Conservation (phyloP, 2,113 vertebrate species). For the Okapia johnstoni region DNA sequence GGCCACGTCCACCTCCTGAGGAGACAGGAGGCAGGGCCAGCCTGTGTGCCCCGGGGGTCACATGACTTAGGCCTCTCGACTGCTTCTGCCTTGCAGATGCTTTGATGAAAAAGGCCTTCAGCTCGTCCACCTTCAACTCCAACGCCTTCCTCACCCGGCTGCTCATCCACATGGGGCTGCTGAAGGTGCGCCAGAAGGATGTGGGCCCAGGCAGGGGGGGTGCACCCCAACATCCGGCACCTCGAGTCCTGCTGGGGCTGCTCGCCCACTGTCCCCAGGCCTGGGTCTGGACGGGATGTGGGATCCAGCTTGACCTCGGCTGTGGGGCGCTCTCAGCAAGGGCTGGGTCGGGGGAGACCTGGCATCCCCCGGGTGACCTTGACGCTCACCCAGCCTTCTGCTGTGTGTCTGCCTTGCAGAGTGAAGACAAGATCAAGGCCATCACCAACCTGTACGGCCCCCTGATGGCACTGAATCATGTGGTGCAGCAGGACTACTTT, state of each 20-base stretch:
- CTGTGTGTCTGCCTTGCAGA: conserved; percentile 77
- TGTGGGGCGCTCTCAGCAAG: rapidly evolving
- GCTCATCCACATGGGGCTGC: conserved; percentile 91
- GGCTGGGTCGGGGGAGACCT: not conserved
- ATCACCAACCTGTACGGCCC: conserved; percentile 90
- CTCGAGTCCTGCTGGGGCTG: not conserved
- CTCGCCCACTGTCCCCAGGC: not conserved
- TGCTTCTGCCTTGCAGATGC: conserved; percentile 79
- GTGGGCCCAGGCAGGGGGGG: rapidly evolving
- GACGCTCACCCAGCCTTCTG: not conserved
- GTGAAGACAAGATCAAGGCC: conserved; percentile 94
- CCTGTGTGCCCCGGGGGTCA: rapidly evolving
- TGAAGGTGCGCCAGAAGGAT: conserved; percentile 85
- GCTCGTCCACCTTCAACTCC: conserved; percentile 85
- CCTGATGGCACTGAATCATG: conserved; percentile 90
- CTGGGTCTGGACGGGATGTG: not conserved
- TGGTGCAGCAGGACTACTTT: conserved; percentile 96
- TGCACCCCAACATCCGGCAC: rapidly evolving
- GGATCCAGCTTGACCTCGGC: not conserved
- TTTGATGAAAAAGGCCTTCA: conserved; percentile 91
- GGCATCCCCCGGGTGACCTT: not conserved
- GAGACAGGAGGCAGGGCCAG: not conserved
- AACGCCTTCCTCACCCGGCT: conserved; percentile 90
- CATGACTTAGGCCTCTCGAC: not conserved
- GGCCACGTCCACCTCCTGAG: not conserved